phyloP scores from a whole-genome alignment of 2,113 vertebrate species.

The Hiodon tergisus region DNA sequence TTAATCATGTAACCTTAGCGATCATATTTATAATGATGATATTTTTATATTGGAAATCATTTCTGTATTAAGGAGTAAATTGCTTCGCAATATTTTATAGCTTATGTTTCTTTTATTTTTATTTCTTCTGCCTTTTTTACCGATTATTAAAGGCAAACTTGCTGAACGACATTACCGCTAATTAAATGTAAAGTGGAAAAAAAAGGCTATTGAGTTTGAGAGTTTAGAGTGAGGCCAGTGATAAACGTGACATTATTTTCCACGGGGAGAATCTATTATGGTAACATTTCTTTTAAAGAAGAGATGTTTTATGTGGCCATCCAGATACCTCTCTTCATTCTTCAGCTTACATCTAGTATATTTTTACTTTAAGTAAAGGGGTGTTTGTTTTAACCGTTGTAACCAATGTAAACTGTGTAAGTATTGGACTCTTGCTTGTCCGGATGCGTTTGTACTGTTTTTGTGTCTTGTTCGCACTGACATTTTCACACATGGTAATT shows the following conservation, averaged over 20 bases:
- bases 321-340: background rate
- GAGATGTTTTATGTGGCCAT: background rate
- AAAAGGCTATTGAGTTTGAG: conserved; percentile 4
- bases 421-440: too few relatives aligned
- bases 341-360: background rate
- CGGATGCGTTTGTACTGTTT: too few relatives aligned
- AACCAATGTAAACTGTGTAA: too few relatives aligned
- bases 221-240: conserved; percentile 1
- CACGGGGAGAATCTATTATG: conserved; percentile 10
- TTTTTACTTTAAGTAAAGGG: background rate
- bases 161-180: background rate
- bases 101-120: background rate
- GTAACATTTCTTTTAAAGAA: background rate
- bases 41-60: background rate
- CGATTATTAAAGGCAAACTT: conserved; percentile 3
- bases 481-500: too few relatives aligned
- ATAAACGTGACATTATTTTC: conserved; percentile 1
- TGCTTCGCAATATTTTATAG: background rate
- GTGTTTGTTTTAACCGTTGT: background rate
- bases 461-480: too few relatives aligned
- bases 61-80: background rate
- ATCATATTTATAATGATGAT: background rate
- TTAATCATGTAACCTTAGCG: background rate
- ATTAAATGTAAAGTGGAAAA: background rate
- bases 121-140: background rate